Percentiles rank a stretch among this genome's conserved stretches.
Evolutionary conservation across 2,888 invertebrate species (phyloP).

Genomic region (Parnassius smintheus): DNA sequence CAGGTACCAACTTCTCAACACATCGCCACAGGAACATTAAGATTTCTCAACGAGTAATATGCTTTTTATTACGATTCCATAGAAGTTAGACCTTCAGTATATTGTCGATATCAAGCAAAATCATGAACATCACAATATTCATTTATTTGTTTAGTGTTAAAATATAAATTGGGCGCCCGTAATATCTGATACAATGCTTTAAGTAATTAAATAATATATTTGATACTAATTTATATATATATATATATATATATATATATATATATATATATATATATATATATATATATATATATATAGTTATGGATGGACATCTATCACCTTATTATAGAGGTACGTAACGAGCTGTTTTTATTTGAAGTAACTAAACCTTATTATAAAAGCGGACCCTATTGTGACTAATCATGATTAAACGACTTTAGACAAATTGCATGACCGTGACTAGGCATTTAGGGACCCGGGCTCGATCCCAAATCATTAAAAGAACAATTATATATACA

Average conservation of each 20-base stretch:
- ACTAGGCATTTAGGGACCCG: constrained; percentile 74
- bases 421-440: constrained; percentile 81
- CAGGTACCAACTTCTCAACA: constrained; percentile 68
- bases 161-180: no score
- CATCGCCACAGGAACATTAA: constrained; percentile 59
- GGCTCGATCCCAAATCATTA: constrained; percentile 76
- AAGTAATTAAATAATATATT: no score
- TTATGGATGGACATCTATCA: constrained; percentile 7
- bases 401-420: constrained; percentile 81
- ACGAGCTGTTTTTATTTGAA: constrained; percentile 61
- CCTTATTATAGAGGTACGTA: constrained; percentile 37
- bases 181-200: no score
- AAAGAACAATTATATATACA: constrained; percentile 80
- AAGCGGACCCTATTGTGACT: constrained; percentile 76
- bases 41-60: constrained; percentile 73
- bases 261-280: no score
- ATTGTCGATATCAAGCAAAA: constrained; percentile 3
- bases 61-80: constrained; percentile 67
- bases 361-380: constrained; percentile 70
- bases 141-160: no score
- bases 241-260: no score
- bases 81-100: constrained; percentile 32
- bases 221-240: no score
- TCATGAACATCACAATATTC: no score
- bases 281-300: no score